Evolutionary conservation across 2,888 invertebrate species (phyloP).

Genomic region (Thereva nobilitata): DNA sequence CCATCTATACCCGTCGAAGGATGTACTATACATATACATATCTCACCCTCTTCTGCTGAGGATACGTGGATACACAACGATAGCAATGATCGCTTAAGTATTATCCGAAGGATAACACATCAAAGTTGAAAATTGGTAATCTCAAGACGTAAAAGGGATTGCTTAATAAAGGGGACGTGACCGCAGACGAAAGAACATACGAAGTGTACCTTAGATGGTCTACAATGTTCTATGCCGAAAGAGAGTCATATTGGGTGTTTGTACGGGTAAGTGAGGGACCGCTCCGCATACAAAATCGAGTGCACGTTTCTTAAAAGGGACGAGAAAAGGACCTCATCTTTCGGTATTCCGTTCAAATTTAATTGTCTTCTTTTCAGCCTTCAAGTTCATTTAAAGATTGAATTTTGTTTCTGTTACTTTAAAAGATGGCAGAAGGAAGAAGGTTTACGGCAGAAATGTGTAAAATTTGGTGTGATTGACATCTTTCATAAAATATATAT

Average conservation of each 20-base stretch:
- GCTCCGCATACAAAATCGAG: constrained; percentile 38
- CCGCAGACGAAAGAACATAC: constrained; percentile 41
- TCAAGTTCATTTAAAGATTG: constrained; percentile 26
- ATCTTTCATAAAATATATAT: too few relatives aligned
- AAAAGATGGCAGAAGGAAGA: constrained; percentile 11
- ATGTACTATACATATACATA: constrained; percentile 5
- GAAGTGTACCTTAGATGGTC: constrained; percentile 13
- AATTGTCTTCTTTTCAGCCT: constrained; percentile 37
- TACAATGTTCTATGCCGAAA: background rate
- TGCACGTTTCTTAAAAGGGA: constrained; percentile 27
- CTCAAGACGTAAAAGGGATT: constrained; percentile 42
- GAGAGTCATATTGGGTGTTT: constrained; percentile 2
- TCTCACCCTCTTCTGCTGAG: background rate
- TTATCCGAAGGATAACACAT: constrained; percentile 42
- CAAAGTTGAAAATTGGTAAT: constrained; percentile 44
- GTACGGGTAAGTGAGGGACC: constrained; percentile 36
- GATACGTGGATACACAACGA: constrained; percentile 26
- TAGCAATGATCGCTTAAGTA: constrained; percentile 42
- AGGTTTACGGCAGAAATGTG: background rate
- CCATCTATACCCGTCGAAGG: too few relatives aligned
- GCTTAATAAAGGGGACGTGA: constrained; percentile 43
- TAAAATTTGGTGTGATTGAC: too few relatives aligned
- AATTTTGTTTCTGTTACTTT: constrained; percentile 6
- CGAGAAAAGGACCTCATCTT: constrained; percentile 35
- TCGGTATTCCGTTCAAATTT: constrained; percentile 41